Evolutionary conservation across 2,888 invertebrate genomes (phyloP).

Genomic region (Elysia crispata): DNA sequence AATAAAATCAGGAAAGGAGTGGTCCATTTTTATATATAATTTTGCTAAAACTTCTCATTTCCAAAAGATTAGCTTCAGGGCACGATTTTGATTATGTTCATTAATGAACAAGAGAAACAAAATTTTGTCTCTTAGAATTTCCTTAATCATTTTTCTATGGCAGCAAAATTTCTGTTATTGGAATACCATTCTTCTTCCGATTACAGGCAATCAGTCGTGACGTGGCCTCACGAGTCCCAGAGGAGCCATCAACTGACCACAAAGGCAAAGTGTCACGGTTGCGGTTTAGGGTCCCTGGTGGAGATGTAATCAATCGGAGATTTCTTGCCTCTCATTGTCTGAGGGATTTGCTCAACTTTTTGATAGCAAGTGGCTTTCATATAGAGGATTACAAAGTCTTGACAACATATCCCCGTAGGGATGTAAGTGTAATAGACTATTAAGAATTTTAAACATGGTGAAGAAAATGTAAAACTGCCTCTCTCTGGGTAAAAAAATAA

Average conservation of each 20-base stretch:
- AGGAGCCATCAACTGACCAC: conserved; percentile 74
- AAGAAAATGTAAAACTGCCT: no score
- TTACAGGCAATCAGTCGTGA: conserved; percentile 76
- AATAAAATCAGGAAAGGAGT: not conserved
- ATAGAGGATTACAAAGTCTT: conserved; percentile 93
- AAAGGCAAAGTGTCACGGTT: conserved; percentile 73
- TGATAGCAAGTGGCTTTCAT: conserved; percentile 92
- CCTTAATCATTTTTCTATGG: no score
- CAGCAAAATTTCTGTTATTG: not conserved
- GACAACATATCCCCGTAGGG: conserved; percentile 95
- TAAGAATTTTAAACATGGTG: no score
- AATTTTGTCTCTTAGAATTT: no score
- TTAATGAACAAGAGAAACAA: not conserved
- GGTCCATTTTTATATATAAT: not conserved
- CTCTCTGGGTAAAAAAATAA: no score
- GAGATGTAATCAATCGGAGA: conserved; percentile 86
- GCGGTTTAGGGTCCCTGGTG: conserved; percentile 89
- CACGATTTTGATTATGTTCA: not conserved
- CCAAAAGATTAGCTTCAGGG: not conserved
- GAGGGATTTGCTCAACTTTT: conserved; percentile 89
- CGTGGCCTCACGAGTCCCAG: conserved; percentile 75
- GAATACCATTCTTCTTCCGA: not conserved
- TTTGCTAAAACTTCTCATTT: no score
- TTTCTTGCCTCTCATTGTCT: conserved; percentile 82
- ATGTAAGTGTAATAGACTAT: conserved; percentile 93